Conservation (phyloP, 2,888 invertebrate genomes). For the Mayetiola destructor region DNA sequence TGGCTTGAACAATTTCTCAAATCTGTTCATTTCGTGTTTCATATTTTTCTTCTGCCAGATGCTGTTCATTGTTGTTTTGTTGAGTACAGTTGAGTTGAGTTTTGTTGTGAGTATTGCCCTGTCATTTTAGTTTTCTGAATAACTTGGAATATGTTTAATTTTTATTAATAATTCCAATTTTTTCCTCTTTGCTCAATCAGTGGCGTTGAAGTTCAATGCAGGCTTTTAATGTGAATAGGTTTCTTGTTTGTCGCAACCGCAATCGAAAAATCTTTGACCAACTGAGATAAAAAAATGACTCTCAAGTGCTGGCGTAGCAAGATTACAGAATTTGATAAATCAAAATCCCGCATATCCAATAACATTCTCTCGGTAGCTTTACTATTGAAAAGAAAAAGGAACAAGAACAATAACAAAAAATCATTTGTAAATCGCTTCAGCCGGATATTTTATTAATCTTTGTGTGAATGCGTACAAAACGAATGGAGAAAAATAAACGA, state of each 20-base stretch:
- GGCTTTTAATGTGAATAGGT: neutral
- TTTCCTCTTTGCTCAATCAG: too few relatives aligned
- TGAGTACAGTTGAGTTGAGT: neutral
- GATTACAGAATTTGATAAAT: slow-evolving; percentile 12
- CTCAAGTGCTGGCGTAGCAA: slow-evolving; percentile 9
- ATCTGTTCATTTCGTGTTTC: neutral
- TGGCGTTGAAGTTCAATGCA: too few relatives aligned
- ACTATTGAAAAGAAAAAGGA: too few relatives aligned
- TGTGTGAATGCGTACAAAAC: neutral
- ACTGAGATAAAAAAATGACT: neutral
- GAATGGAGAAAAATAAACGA: neutral
- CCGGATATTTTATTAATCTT: slow-evolving; percentile 12
- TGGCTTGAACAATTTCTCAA: slow-evolving; percentile 9
- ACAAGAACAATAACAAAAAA: too few relatives aligned
- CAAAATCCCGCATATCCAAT: slow-evolving; percentile 5
- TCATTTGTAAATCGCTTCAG: neutral
- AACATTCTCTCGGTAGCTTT: slow-evolving; percentile 2
- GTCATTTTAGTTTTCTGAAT: too few relatives aligned
- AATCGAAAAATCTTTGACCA: neutral
- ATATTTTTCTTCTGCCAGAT: neutral
- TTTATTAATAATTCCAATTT: slow-evolving; percentile 3
- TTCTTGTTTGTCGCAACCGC: neutral
- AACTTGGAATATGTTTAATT: slow-evolving; percentile 7
- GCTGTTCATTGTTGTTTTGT: neutral
- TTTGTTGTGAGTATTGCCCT: too few relatives aligned